A percentile compares a stretch with the other conserved stretches of the same genome.
These are phyloP conservation scores for Bettongia penicillata DNA, from an alignment of 2,113 vertebrate genomes.

Conservation along the genomic window DNA sequence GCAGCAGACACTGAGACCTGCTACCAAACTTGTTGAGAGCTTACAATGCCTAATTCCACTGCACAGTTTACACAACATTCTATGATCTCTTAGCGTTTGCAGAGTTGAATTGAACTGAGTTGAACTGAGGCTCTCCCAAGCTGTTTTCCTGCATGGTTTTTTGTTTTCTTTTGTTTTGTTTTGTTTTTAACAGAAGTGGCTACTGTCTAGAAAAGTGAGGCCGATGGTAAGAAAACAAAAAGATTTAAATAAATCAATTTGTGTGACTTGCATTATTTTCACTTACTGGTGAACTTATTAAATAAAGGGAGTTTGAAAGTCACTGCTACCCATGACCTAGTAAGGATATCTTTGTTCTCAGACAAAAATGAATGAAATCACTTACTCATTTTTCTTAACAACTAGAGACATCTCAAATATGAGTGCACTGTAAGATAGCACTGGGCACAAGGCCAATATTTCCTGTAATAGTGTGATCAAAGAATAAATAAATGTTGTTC, in stretches of 20 bases:
- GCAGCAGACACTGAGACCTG: background rate
- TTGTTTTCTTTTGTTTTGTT: too few relatives aligned
- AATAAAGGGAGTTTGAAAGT: background rate
- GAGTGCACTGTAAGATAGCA: background rate
- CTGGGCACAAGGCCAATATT: conserved; percentile 14
- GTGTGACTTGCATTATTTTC: background rate
- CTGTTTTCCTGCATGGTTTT: background rate
- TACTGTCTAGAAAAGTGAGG: background rate
- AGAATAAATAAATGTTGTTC: conserved; percentile 25
- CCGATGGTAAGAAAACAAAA: background rate
- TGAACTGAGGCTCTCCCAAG: background rate
- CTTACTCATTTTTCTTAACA: conserved; percentile 51
- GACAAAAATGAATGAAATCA: conserved; percentile 28
- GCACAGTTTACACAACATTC: background rate
- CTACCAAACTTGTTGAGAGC: background rate
- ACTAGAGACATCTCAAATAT: conserved; percentile 13
- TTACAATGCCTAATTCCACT: background rate
- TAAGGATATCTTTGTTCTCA: conserved; percentile 29
- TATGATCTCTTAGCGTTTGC: background rate
- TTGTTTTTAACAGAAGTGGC: background rate
- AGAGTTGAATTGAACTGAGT: background rate
- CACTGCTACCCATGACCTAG: background rate
- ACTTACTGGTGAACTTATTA: background rate
- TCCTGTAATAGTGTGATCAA: background rate
- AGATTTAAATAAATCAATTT: conserved; percentile 13